Percentiles rank a stretch among this genome's conserved stretches.
Conservation (phyloP, 2,113 vertebrate genomes). For the Mystacornis crossleyi region DNA sequence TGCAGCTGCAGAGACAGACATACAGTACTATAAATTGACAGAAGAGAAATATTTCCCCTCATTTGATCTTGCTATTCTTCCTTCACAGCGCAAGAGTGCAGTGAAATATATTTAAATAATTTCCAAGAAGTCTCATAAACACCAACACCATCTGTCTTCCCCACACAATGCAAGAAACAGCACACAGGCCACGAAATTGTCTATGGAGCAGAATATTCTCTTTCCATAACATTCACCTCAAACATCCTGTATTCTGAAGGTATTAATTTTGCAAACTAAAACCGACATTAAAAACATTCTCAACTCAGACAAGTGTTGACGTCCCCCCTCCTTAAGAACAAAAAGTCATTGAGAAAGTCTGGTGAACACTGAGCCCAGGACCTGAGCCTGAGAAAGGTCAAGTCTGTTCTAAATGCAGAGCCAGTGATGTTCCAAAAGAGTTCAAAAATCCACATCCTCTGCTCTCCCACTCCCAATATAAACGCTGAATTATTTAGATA, state of each 20-base stretch:
- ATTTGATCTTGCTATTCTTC: background rate
- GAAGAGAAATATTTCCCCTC: background rate
- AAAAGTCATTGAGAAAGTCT: constrained; percentile 47
- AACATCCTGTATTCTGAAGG: background rate
- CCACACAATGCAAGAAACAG: background rate
- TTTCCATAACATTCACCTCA: background rate
- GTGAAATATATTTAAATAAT: background rate
- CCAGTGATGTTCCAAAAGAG: background rate
- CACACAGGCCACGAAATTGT: background rate
- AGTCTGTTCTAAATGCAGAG: constrained; percentile 69
- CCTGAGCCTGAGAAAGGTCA: constrained; percentile 77
- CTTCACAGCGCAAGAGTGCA: background rate
- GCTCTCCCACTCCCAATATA: constrained; percentile 27
- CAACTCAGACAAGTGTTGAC: background rate
- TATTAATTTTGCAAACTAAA: background rate
- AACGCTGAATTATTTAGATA: constrained; percentile 49
- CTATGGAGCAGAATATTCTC: background rate
- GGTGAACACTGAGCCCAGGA: constrained; percentile 42
- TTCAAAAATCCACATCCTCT: constrained; percentile 40
- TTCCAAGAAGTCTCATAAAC: background rate
- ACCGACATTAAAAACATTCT: background rate
- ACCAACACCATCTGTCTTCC: background rate
- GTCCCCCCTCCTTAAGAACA: background rate
- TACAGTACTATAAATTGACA: background rate
- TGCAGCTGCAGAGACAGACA: background rate